phyloP scores from a whole-genome alignment of 2,888 invertebrate genomes.

The Ptilodon capucinus region DNA sequence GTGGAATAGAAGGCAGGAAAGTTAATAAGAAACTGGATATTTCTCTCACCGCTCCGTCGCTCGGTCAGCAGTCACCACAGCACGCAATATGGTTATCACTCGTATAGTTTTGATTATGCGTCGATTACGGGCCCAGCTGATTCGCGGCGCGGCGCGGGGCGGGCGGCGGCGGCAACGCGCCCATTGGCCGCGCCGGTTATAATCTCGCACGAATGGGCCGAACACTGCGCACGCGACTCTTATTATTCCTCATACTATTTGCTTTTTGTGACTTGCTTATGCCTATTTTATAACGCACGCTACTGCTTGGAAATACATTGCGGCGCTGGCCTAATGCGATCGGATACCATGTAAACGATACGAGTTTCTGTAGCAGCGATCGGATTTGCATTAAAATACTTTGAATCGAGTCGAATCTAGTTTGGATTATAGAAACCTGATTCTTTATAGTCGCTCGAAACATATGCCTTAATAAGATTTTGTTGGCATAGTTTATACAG shows the following conservation, averaged over 20 bases:
- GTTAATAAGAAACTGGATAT: slow-evolving; percentile 16
- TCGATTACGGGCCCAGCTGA: slow-evolving; percentile 52
- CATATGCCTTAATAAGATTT: slow-evolving; percentile 4
- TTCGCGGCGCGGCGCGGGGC: slow-evolving; percentile 28
- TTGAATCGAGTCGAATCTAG: slow-evolving; percentile 15
- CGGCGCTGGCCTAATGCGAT: slow-evolving; percentile 15
- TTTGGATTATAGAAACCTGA: slow-evolving; percentile 6
- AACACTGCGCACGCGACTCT: slow-evolving; percentile 51
- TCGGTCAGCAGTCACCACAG: slow-evolving; percentile 23
- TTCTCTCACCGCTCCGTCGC: slow-evolving; percentile 30
- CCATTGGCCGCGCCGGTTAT: slow-evolving; percentile 47
- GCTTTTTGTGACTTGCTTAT: slow-evolving; percentile 29
- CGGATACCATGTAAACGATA: slow-evolving; percentile 14
- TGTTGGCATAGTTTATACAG: not conserved
- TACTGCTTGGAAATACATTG: slow-evolving; percentile 13
- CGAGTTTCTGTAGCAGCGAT: slow-evolving; percentile 8
- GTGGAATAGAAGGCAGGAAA: too few species aligned
- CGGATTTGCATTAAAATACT: slow-evolving; percentile 14
- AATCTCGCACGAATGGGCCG: slow-evolving; percentile 55
- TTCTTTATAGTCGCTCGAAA: not conserved
- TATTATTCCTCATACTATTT: slow-evolving; percentile 34
- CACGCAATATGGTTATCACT: slow-evolving; percentile 49
- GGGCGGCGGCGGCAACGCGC: slow-evolving; percentile 17
- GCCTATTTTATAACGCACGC: slow-evolving; percentile 17
- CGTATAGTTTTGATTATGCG: slow-evolving; percentile 53